Percentiles rank a stretch among this genome's conserved stretches.
These are phyloP conservation scores for Isoperla grammatica DNA, from an alignment of 2,888 invertebrate genomes.

Conservation along the genomic window DNA sequence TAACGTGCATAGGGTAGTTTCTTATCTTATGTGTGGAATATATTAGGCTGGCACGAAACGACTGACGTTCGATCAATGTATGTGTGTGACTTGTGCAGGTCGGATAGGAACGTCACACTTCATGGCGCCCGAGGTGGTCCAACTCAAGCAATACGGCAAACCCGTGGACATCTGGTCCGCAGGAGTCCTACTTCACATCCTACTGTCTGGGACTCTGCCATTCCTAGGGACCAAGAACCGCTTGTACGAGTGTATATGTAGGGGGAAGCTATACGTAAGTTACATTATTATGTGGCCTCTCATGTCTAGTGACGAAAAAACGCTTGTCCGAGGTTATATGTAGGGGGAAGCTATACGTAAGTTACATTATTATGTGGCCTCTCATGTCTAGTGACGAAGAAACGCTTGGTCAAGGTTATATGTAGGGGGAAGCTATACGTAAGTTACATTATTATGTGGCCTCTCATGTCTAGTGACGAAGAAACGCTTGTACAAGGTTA, in stretches of 20 bases:
- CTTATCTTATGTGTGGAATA: too few relatives aligned
- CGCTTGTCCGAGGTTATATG: conserved; percentile 89
- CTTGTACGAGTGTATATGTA: conserved; percentile 85
- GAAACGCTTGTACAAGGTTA: conserved; percentile 85
- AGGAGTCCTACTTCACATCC: conserved; percentile 88
- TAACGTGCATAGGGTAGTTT: too few relatives aligned
- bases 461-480: conserved; percentile 94
- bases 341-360: conserved; percentile 73
- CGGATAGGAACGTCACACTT: conserved; percentile 95
- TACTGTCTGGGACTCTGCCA: conserved; percentile 90
- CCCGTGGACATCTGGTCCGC: conserved; percentile 98
- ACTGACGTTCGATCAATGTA: background rate
- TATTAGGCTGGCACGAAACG: too few relatives aligned
- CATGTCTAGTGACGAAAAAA: conserved; percentile 92
- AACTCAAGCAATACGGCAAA: conserved; percentile 84
- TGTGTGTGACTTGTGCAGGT: conserved; percentile 51
- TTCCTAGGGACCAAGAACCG: conserved; percentile 92
- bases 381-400: too few relatives aligned
- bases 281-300: too few relatives aligned
- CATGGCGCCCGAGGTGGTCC: conserved; percentile 97
- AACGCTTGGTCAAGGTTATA: too few relatives aligned
- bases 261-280: conserved; percentile 72
- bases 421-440: too few relatives aligned
- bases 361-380: conserved; percentile 28
- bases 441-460: too few relatives aligned